These are phyloP conservation scores for Mastomys natalensis DNA, from an alignment of 2,113 vertebrate species.

Conservation along the genomic window DNA sequence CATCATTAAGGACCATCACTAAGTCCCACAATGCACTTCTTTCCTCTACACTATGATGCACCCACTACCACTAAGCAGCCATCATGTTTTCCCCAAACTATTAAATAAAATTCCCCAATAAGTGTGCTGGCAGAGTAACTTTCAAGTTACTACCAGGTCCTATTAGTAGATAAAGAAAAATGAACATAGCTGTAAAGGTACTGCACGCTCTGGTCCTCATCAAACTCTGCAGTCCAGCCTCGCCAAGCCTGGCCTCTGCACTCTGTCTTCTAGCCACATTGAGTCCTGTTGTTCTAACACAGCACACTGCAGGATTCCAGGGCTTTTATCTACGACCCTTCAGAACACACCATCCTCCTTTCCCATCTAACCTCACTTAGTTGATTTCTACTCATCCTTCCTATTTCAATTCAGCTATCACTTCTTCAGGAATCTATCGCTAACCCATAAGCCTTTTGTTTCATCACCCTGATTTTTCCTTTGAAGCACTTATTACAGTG, in stretches of 20 bases:
- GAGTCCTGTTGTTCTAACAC: not conserved
- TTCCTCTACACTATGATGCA: not conserved
- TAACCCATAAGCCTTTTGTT: not conserved
- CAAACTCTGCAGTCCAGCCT: not conserved
- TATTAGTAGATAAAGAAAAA: not conserved
- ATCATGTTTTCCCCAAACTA: not conserved
- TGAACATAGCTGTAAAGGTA: not conserved
- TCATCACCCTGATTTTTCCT: not conserved
- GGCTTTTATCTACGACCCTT: not conserved
- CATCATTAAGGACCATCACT: not conserved
- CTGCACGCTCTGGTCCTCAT: not conserved
- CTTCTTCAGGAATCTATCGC: not conserved
- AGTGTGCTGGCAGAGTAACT: not conserved
- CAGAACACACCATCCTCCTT: not conserved
- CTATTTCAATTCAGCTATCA: not conserved
- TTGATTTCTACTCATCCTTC: not conserved
- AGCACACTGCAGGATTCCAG: not conserved
- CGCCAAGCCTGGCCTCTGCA: not conserved
- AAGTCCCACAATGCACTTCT: not conserved
- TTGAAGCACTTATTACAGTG: not conserved
- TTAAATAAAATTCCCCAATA: conserved; percentile 17
- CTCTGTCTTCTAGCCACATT: not conserved
- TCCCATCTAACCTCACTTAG: too few relatives aligned
- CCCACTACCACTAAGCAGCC: not conserved
- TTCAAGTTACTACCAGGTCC: not conserved